Percentiles rank a stretch among this genome's conserved stretches.
phyloP scores from a whole-genome alignment of 1,140 invertebrate genomes.

The Spodoptera litura region DNA sequence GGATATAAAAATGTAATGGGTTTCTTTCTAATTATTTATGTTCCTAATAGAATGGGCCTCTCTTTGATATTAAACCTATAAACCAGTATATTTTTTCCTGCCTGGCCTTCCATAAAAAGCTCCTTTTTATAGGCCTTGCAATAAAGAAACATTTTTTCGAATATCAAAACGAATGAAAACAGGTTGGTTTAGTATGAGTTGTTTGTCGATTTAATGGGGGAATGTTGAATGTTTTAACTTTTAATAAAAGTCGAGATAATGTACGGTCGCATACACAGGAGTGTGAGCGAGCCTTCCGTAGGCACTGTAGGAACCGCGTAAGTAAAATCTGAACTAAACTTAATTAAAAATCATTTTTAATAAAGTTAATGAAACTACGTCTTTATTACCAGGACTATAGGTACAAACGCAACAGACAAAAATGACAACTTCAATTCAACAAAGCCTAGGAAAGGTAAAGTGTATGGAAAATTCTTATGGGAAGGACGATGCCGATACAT shows the following conservation, averaged over 20 bases:
- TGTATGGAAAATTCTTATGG: constrained; percentile 60
- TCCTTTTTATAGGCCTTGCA: background rate
- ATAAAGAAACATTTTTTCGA: constrained; percentile 25
- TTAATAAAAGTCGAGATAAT: constrained; percentile 38
- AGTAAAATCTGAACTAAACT: constrained; percentile 18
- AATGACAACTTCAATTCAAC: background rate
- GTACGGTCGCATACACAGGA: constrained; percentile 47
- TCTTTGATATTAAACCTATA: constrained; percentile 47
- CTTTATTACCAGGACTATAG: background rate
- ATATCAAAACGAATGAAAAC: background rate
- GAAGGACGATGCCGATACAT: constrained; percentile 58
- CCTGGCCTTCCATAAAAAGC: constrained; percentile 10
- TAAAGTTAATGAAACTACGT: background rate
- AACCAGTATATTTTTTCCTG: constrained; percentile 36
- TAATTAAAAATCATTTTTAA: no score
- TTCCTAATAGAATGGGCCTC: constrained; percentile 37
- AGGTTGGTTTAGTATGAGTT: constrained; percentile 11
- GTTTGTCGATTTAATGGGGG: background rate
- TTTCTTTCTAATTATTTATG: constrained; percentile 53
- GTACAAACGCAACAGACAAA: constrained; percentile 47
- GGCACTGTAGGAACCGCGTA: constrained; percentile 63
- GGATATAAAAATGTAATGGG: constrained; percentile 55
- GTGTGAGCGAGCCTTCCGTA: constrained; percentile 67
- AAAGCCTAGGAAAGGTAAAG: background rate
- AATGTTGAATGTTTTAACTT: background rate